A percentile compares a stretch with the other conserved stretches of the same genome.
Evolutionary conservation across 92 coral and sea anemone species (phyloP).

Genomic region (Zoanthus gigantus): DNA sequence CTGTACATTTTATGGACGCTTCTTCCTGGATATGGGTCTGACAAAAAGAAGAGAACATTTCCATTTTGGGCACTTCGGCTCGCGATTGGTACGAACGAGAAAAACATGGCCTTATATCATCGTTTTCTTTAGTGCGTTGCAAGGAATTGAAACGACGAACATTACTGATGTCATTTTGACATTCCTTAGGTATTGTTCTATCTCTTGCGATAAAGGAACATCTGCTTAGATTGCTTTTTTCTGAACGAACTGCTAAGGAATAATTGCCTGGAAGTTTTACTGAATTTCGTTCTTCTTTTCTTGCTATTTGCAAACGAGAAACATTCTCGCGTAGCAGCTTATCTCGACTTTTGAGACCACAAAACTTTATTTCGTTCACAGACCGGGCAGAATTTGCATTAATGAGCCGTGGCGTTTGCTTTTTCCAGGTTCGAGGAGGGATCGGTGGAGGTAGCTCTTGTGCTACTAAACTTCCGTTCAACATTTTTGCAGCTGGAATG

Average conservation of each 20-base stretch:
- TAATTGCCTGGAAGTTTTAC: neutral
- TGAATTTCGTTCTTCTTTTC: neutral
- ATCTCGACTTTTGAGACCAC: neutral
- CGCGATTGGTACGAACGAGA: neutral
- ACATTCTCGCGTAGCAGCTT: neutral
- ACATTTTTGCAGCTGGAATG: neutral
- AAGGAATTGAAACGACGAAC: neutral
- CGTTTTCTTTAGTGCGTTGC: neutral
- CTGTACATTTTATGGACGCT: neutral
- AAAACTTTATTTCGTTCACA: neutral
- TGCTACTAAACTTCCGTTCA: neutral
- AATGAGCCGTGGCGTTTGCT: neutral
- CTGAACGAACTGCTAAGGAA: neutral
- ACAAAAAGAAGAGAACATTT: neutral
- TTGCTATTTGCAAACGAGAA: neutral
- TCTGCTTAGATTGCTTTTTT: neutral
- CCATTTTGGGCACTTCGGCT: neutral
- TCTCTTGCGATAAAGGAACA: neutral
- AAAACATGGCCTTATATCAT: neutral
- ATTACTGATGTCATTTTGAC: neutral
- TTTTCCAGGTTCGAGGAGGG: slow-evolving; percentile 1
- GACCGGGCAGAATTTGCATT: neutral
- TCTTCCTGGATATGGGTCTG: neutral
- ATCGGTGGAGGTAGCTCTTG: neutral
- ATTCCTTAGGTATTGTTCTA: neutral